Conservation (phyloP, 2,113 vertebrate genomes). For the Trochalopteron elliotii region DNA sequence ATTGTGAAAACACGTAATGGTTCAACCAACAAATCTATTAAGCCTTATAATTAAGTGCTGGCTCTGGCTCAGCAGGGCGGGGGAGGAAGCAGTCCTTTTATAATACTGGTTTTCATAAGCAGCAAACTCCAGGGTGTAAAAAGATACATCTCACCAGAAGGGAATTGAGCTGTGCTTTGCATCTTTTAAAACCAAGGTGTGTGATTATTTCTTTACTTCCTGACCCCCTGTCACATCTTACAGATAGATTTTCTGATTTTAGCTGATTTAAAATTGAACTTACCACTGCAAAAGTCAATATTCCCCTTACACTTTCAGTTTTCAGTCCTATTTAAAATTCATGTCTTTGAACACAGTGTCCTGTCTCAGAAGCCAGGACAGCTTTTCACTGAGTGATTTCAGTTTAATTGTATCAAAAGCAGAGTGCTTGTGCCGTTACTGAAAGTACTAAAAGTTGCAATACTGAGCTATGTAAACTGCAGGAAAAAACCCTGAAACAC, state of each 20-base stretch:
- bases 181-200: not conserved
- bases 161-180: not conserved
- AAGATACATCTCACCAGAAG: not conserved
- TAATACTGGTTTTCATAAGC: slow-evolving; percentile 32
- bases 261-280: slow-evolving; percentile 17
- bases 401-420: not conserved
- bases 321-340: slow-evolving; percentile 20
- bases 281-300: slow-evolving; percentile 35
- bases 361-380: not conserved
- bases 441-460: not conserved
- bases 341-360: not conserved
- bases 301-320: not conserved
- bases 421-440: not conserved
- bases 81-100: not conserved
- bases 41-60: slow-evolving; percentile 22
- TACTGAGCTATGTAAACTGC: not conserved
- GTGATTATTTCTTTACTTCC: slow-evolving; percentile 7
- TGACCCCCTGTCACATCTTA: not conserved
- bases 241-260: slow-evolving; percentile 22
- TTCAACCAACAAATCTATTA: not conserved
- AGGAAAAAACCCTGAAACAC: not conserved
- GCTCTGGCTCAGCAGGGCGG: not conserved
- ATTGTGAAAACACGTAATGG: not conserved
- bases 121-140: slow-evolving; percentile 12
- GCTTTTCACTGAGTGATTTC: not conserved